A percentile compares a stretch with the other conserved stretches of the same genome.
These are phyloP conservation scores for Carduelis carduelis DNA, from an alignment of 2,797 vertebrate species.

Conservation along the genomic window DNA sequence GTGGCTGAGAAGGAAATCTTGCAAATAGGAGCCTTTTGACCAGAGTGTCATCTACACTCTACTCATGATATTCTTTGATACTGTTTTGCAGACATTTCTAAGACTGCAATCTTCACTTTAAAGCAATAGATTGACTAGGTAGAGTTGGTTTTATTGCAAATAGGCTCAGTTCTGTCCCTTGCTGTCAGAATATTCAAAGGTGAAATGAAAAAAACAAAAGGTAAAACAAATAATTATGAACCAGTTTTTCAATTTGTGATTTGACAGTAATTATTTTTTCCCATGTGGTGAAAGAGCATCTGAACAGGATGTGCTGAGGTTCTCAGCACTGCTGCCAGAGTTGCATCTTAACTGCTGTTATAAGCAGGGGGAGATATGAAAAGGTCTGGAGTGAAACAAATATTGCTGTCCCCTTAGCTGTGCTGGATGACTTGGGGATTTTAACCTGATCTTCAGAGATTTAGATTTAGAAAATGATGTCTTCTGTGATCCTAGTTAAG, in stretches of 20 bases:
- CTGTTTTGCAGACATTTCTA: background rate
- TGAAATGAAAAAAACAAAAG: background rate
- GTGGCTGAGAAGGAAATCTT: background rate
- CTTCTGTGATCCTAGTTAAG: background rate
- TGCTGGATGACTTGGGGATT: fast-evolving
- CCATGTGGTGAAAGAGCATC: background rate
- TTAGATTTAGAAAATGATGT: background rate
- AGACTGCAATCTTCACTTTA: background rate
- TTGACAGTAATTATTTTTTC: background rate
- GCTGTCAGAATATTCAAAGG: background rate
- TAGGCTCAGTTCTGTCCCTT: background rate
- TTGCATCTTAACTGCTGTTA: background rate
- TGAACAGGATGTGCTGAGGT: background rate
- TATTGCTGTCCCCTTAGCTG: background rate
- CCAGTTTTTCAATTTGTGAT: background rate
- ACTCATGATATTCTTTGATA: background rate
- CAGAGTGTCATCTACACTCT: background rate
- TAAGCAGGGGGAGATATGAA: background rate
- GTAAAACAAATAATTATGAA: background rate
- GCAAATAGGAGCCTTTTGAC: background rate
- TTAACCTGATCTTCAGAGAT: background rate
- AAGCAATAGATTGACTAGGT: background rate
- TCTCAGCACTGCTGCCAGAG: background rate
- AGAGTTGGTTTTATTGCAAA: background rate
- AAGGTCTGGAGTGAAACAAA: background rate